Base-by-base conservation (phyloP, 1,140 invertebrate species). In the Ips typographus region DNA sequence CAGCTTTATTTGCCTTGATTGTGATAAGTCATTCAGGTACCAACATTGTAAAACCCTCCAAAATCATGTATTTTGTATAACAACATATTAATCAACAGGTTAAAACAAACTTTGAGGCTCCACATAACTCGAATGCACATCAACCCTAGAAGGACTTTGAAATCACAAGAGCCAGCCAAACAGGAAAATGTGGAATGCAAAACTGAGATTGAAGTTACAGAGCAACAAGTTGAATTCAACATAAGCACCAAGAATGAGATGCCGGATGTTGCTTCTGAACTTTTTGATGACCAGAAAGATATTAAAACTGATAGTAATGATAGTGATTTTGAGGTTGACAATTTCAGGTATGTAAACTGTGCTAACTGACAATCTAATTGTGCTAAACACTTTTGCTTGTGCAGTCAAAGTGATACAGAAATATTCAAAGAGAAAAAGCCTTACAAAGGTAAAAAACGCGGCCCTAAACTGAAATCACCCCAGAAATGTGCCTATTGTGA, bases 91-190 rank as follows among this genome's bases (percentile, higher is more conserved):
- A 7, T 64, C 4, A 5, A 4, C 40, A 68, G 57, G 47, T 64
- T 71, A 42, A 71, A 73, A 40, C 38, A 65, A 36, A 71, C 57
- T 6, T 66, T 73, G 37, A 57, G 60, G 44, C 41, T 63, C 2
- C 72, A 73, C 53, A 69, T 73, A 3, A 73, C 70, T 40, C 65
- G 63, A 43, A 71, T 73, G 42, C 72, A 73, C 58, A 65, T 22
- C 1, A 71, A 63, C 38, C 61, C 57, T 41, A 66, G 56, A 52
- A 66, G 55, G 38, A 66, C 62, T 62, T 8, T 22, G 22, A 22
- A 22, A 22, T 22, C 22, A 22, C 22, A 22, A 22, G 22, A 22
- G 22, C 22, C 22, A 22, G 22, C 22, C 22, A 22, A 22, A 22
- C 22, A 22, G 22, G 22, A 22, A 22, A 22, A 22, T 22, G 22